phyloP scores from a whole-genome alignment of 2,113 vertebrate species.

The Spea multiplicata region DNA sequence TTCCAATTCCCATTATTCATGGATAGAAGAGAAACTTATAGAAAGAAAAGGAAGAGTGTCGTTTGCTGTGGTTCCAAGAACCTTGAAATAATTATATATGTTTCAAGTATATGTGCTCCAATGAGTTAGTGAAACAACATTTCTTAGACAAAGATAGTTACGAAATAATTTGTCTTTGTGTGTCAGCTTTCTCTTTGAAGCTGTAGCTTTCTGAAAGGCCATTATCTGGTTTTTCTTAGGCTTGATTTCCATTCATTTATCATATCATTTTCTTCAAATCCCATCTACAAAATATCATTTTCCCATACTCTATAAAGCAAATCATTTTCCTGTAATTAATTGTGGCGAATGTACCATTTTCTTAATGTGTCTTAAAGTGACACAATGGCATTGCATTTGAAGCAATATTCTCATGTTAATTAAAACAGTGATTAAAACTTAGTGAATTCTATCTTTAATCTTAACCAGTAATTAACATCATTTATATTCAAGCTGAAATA shows the following conservation, averaged over 20 bases:
- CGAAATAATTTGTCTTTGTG: constrained; percentile 6
- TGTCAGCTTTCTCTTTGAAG: constrained; percentile 4
- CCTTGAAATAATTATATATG: too few species aligned
- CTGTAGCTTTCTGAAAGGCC: background rate
- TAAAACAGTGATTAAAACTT: constrained; percentile 47
- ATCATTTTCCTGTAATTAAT: background rate
- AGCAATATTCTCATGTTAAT: background rate
- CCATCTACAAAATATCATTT: background rate
- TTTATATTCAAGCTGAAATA: constrained; percentile 52
- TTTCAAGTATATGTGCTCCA: too few species aligned
- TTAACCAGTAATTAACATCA: constrained; percentile 58
- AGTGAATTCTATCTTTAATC: constrained; percentile 52
- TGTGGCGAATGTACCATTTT: background rate
- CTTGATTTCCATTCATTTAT: background rate
- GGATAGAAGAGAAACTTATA: too few species aligned
- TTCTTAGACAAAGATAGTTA: too few species aligned
- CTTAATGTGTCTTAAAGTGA: background rate
- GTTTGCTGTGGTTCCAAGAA: too few species aligned
- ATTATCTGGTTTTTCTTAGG: background rate
- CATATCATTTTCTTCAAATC: constrained; percentile 10
- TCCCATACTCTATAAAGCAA: background rate
- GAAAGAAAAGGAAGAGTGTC: too few species aligned
- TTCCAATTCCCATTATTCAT: too few species aligned
- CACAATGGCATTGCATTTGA: background rate
- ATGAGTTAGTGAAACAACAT: too few species aligned